Conservation (phyloP, 2,888 invertebrate genomes). For the Aphelenchoides bicaudatus region DNA sequence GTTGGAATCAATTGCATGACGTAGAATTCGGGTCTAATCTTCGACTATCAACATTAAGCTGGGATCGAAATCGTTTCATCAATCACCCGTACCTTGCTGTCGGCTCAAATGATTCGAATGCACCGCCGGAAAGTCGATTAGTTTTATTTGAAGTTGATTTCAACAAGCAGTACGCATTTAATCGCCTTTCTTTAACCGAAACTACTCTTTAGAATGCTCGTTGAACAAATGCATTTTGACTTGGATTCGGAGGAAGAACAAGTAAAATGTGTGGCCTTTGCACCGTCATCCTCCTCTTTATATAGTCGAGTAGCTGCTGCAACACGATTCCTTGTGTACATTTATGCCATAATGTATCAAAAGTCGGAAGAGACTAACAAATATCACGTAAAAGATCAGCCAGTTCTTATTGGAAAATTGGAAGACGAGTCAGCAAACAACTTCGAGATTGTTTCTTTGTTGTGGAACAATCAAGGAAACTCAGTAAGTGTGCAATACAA, state of each 20-base stretch:
- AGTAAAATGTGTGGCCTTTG: constrained; percentile 8
- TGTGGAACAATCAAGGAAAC: constrained; percentile 11
- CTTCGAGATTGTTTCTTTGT: not conserved
- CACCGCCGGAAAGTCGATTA: not conserved
- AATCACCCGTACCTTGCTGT: constrained; percentile 1
- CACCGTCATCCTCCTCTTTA: constrained; percentile 1
- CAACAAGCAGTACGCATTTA: not conserved
- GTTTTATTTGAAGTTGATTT: constrained; percentile 7
- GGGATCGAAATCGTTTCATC: constrained; percentile 15
- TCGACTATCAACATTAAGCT: constrained; percentile 7
- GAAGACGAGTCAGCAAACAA: not conserved
- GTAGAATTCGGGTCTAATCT: constrained; percentile 9
- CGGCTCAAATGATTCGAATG: constrained; percentile 5
- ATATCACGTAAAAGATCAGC: constrained; percentile 2
- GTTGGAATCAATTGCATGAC: constrained; percentile 9
- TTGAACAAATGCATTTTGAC: constrained; percentile 4
- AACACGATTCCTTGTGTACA: not conserved
- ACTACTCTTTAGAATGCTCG: not conserved
- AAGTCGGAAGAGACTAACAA: not conserved
- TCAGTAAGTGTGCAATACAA: constrained; percentile 10
- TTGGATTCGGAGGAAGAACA: not conserved
- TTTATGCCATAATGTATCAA: constrained; percentile 7
- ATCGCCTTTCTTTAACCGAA: constrained; percentile 3
- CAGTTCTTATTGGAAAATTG: constrained; percentile 10
- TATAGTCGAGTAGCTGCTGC: constrained; percentile 11